phyloP scores from a whole-genome alignment of 2,113 vertebrate genomes.

The Paramisgurnus dabryanus region DNA sequence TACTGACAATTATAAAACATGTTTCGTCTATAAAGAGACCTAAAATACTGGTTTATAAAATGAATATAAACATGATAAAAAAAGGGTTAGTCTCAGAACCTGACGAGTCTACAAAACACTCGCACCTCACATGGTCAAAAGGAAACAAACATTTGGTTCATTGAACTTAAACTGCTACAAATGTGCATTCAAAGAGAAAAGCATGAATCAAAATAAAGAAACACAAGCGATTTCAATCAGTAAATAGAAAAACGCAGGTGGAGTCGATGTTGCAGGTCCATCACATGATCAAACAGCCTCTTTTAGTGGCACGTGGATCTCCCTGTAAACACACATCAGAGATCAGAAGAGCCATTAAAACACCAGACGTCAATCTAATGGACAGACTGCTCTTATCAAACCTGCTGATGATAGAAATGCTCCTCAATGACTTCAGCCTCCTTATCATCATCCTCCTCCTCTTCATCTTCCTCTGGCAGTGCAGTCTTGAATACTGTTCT shows the following conservation, averaged over 20 bases:
- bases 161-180: slow-evolving; percentile 28
- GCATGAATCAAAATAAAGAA: slow-evolving; percentile 31
- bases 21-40: slow-evolving; percentile 54
- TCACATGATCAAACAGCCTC: slow-evolving; percentile 86
- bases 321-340: slow-evolving; percentile 67
- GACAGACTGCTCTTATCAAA: slow-evolving; percentile 52
- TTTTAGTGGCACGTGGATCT: slow-evolving; percentile 61
- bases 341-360: neutral
- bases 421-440: slow-evolving; percentile 68
- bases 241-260: slow-evolving; percentile 53
- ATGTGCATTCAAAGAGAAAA: slow-evolving; percentile 42
- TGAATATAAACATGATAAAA: slow-evolving; percentile 36
- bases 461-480: slow-evolving; percentile 69
- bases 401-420: slow-evolving; percentile 74
- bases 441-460: slow-evolving; percentile 58
- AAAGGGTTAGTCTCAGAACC: slow-evolving; percentile 61
- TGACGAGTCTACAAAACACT: slow-evolving; percentile 47
- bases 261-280: slow-evolving; percentile 67
- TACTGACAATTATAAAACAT: slow-evolving; percentile 53
- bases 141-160: slow-evolving; percentile 51
- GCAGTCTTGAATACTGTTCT: slow-evolving; percentile 82
- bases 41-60: slow-evolving; percentile 52
- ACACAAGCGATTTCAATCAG: slow-evolving; percentile 37
- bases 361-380: neutral
- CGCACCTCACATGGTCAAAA: slow-evolving; percentile 30